Base-by-base conservation (phyloP, 2,888 invertebrate genomes). In the Bombylius major region DNA sequence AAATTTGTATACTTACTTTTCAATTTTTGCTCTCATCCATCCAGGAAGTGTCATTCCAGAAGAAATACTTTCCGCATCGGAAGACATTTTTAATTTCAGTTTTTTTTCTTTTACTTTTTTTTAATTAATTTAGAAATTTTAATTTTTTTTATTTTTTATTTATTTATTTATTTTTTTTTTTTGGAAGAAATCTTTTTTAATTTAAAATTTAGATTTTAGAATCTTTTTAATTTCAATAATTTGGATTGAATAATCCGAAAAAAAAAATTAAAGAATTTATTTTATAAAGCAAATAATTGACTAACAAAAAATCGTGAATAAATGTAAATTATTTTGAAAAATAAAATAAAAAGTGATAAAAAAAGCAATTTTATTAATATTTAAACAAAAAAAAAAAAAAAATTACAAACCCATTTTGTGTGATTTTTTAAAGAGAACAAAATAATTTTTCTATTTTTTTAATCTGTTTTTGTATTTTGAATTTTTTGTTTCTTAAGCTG, bases 21-120 rank as follows among this genome's bases (percentile, higher is more conserved):
- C 62, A 42, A 56, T 47, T 57, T 55, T 84, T 54, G 76, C 79
- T 71, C 83, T 86, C 83, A 87, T 86, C 87, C 87, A 87, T 66
- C 82, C 80, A 4, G 86, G 86, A 59, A 86, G 71, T 51, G 81
- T 79, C 61, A 84, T 78, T 64, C 81, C 83, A 65, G 82, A 79
- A 62, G 78, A 78, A 61, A 61, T 62, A 56, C 62, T 62, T 68
- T 81, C 79, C 52, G 81, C 78, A 66, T 81, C 71, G 14, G 60
- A 58, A 51, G 60, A 56, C 60, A 60, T 60, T 50, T 51, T 54
- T 48, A 12, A 36, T n/a, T n/a, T n/a, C n/a, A n/a, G n/a, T n/a
- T n/a, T n/a, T n/a, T n/a, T n/a, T n/a, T n/a, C n/a, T 23, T 23
- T 23, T 23, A 23, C 23, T 23, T 23, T 23, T 23, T 23, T 23